Base-by-base conservation (phyloP, 1,140 invertebrate species). In the Calliopsis andreniformis region DNA sequence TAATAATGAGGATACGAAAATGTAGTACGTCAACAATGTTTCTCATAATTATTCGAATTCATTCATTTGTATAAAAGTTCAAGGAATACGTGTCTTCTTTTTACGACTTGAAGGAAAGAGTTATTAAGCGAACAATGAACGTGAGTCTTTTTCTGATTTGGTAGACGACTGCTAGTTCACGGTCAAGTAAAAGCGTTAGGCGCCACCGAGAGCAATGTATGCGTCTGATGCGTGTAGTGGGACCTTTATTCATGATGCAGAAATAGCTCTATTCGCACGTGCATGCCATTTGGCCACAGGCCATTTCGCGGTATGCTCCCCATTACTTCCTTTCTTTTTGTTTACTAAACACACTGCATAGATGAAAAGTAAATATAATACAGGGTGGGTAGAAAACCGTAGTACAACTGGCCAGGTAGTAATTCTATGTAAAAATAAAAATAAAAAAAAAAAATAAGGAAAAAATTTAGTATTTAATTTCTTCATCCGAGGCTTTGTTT, bases 251-350 rank as follows among this genome's bases (percentile, higher is more conserved):
- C 75, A 79, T 68, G 68, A 3, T 47, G 66, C 82, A 83, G 67
- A 56, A 83, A 83, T 83, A 83, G 77, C 80, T 75, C 59, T 78
- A 78, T 82, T 83, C 81, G 72, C 81, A 86, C 83, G 83, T 86
- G 83, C 70, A 78, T 35, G 47, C 78, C 81, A 85, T 85, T 86
- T 86, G 85, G 81, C 83, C 68, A 71, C 20, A 68, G 63, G 76
- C 85, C 85, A 85, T 84, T 83, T 83, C 51, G 51, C 42, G 45
- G n/a, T 23, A 28, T 18, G 47, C 23, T 20, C 43, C 45, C 61
- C 39, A 20, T 47, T 59, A 43, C 28, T 42, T 43, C 62, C 32
- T 59, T 80, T 80, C 76, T 63, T 76, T 35, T 43, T 43, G 51
- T 66, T 61, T 70, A 23, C 18, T n/a, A 23, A 35, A n/a, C 25